A percentile compares a stretch with the other conserved stretches of the same genome.
Evolutionary conservation across 2,797 vertebrate species (phyloP).

Genomic region (Dendrocincla tyrannina): DNA sequence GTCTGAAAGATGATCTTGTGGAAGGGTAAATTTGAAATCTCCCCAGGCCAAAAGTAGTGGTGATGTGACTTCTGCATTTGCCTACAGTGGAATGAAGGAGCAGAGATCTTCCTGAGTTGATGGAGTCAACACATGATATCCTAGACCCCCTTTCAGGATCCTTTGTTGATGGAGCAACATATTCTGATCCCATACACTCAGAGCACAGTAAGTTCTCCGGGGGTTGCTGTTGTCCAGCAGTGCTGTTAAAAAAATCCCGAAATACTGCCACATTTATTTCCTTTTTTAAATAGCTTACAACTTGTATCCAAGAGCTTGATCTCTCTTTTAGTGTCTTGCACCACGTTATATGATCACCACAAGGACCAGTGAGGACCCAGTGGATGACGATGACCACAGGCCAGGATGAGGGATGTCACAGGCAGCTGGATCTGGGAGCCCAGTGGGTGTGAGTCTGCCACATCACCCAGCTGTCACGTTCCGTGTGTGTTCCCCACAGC

Average conservation of each 20-base stretch:
- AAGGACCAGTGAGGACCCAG: not conserved
- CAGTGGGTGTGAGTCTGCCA: not conserved
- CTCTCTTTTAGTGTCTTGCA: not conserved
- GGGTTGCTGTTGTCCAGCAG: not conserved
- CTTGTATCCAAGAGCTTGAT: not conserved
- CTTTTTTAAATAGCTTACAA: not conserved
- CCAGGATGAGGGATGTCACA: not conserved
- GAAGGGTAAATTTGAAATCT: not conserved
- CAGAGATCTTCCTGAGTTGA: not conserved
- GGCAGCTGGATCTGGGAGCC: not conserved
- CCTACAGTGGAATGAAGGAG: not conserved
- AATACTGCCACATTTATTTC: not conserved
- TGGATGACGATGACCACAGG: not conserved
- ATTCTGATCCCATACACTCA: not conserved
- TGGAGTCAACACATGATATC: not conserved
- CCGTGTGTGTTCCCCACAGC: not conserved
- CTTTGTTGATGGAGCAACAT: not conserved
- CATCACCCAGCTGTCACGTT: not conserved
- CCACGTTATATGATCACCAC: accelerated
- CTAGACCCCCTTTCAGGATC: not conserved
- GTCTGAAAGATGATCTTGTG: not conserved
- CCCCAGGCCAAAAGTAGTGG: not conserved
- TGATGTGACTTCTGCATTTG: accelerated
- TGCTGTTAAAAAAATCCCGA: not conserved
- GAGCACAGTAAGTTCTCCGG: not conserved